Percentiles rank a stretch among this genome's conserved stretches.
Conservation (phyloP, 2,113 vertebrate species). For the Paramormyrops kingsleyae region DNA sequence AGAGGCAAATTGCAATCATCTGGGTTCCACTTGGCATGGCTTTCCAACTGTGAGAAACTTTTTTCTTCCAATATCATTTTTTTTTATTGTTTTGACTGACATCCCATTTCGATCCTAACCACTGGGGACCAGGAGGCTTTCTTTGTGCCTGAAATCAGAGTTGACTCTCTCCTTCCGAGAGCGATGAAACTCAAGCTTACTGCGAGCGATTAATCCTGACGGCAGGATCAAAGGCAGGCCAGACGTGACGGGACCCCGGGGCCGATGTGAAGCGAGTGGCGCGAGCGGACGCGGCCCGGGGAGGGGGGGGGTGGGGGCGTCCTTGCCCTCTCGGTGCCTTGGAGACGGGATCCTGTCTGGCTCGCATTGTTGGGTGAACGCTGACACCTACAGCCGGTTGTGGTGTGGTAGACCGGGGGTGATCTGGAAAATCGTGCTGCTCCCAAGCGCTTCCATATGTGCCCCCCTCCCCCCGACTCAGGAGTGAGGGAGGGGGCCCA, state of each 20-base stretch:
- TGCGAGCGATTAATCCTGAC: slow-evolving; percentile 38
- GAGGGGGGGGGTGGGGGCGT: slow-evolving; percentile 15
- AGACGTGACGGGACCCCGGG: slow-evolving; percentile 28
- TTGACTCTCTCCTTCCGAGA: slow-evolving; percentile 35
- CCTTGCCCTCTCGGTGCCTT: slow-evolving; percentile 12
- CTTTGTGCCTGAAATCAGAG: slow-evolving; percentile 43
- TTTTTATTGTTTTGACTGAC: slow-evolving; percentile 40
- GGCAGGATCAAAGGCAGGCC: slow-evolving; percentile 36
- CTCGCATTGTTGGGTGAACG: slow-evolving; percentile 39
- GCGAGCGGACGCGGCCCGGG: background rate
- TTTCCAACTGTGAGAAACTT: slow-evolving; percentile 40
- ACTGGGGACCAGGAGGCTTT: slow-evolving; percentile 37
- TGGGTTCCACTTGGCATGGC: slow-evolving; percentile 51
- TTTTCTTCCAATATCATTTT: slow-evolving; percentile 45
- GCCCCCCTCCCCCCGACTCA: slow-evolving; percentile 22
- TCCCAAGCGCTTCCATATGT: slow-evolving; percentile 63
- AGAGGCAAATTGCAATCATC: slow-evolving; percentile 62
- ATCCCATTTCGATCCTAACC: slow-evolving; percentile 39
- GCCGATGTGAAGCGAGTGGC: background rate
- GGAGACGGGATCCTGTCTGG: slow-evolving; percentile 26
- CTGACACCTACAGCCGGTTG: slow-evolving; percentile 40
- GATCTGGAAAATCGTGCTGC: slow-evolving; percentile 56
- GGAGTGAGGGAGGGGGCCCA: slow-evolving; percentile 30
- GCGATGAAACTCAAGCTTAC: slow-evolving; percentile 41
- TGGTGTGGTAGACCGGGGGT: slow-evolving; percentile 35